Conservation (phyloP, 2,888 invertebrate genomes). For the Agriopis aurantiaria region DNA sequence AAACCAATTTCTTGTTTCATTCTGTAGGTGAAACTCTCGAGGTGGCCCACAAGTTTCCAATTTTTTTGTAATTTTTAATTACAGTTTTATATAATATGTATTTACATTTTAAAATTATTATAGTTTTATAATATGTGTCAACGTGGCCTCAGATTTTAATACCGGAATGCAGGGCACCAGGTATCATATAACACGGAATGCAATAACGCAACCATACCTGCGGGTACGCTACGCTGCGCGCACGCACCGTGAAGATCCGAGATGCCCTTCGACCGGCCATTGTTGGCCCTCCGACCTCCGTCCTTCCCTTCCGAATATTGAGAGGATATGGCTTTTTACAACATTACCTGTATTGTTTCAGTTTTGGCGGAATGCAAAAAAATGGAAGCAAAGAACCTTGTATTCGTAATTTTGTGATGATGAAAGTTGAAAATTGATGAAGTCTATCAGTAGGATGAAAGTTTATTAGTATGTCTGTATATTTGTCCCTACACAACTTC, state of each 20-base stretch:
- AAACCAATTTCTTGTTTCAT: too few relatives aligned
- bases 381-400: conserved; percentile 13
- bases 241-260: conserved; percentile 74
- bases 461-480: too few relatives aligned
- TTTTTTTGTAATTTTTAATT: too few relatives aligned
- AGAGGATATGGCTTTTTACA: conserved; percentile 33
- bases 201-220: conserved; percentile 12
- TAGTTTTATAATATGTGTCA: too few relatives aligned
- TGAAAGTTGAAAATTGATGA: too few relatives aligned
- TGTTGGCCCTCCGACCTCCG: conserved; percentile 74
- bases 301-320: conserved; percentile 47
- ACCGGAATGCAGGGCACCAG: neutral
- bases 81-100: too few relatives aligned
- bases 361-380: conserved; percentile 38
- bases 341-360: conserved; percentile 23
- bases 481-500: too few relatives aligned
- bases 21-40: too few relatives aligned
- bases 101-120: too few relatives aligned
- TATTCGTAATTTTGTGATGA: neutral
- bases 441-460: neutral
- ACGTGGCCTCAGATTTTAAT: too few relatives aligned
- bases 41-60: too few relatives aligned
- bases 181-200: conserved; percentile 12
- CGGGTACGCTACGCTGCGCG: conserved; percentile 30
- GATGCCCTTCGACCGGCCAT: conserved; percentile 81